Evolutionary conservation across 30 jellyfish, hydroid and myxozoan genomes (phyloP).

Genomic region (Aurelia aurita): DNA sequence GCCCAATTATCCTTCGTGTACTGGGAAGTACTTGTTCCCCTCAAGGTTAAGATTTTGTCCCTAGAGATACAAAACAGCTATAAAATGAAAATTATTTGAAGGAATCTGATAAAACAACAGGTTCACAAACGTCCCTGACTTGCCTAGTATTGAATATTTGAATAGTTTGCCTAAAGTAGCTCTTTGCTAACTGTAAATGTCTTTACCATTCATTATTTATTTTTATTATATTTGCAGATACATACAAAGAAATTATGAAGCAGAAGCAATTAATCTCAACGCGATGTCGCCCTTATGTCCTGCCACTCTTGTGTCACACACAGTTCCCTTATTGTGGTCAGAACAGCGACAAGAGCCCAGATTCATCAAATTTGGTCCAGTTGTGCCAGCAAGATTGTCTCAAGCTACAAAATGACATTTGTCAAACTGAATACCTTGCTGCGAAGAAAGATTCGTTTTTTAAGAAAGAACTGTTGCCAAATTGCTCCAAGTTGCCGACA

Average conservation of each 20-base stretch:
- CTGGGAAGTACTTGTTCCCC: too few species aligned
- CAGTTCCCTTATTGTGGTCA: constrained; percentile 79
- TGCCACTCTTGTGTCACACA: constrained; percentile 77
- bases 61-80: too few species aligned
- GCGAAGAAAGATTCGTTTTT: constrained; percentile 65
- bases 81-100: too few species aligned
- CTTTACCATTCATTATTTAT: not conserved
- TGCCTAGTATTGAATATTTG: too few species aligned
- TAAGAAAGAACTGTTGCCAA: constrained; percentile 67
- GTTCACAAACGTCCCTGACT: too few species aligned
- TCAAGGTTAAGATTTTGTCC: too few species aligned
- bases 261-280: constrained; percentile 27
- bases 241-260: constrained; percentile 51
- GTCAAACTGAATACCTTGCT: constrained; percentile 58
- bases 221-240: constrained; percentile 30
- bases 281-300: constrained; percentile 69
- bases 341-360: constrained; percentile 33
- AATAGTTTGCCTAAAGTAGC: too few species aligned
- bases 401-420: constrained; percentile 60
- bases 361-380: constrained; percentile 13
- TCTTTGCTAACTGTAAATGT: too few species aligned
- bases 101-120: too few species aligned
- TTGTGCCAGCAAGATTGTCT: constrained; percentile 76
- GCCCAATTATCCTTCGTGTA: too few species aligned
- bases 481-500: constrained; percentile 66